A percentile compares a stretch with the other conserved stretches of the same genome.
These are phyloP conservation scores for Ochropleura plecta DNA, from an alignment of 2,888 invertebrate species.

Conservation along the genomic window DNA sequence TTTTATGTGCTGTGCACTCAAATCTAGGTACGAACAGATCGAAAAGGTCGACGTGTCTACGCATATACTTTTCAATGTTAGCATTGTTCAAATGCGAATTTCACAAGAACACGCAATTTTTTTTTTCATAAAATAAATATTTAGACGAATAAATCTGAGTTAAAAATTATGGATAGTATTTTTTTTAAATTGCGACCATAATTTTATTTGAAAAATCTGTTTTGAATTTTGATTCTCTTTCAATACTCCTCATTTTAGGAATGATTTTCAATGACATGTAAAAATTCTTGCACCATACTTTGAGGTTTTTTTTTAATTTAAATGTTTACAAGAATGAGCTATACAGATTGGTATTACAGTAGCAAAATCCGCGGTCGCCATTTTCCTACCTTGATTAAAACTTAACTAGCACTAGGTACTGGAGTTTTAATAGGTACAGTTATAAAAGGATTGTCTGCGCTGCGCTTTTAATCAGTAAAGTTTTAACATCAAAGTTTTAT, in stretches of 20 bases:
- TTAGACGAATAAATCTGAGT: not conserved
- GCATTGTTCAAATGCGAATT: constrained; percentile 12
- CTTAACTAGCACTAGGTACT: not conserved
- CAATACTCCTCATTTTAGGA: not conserved
- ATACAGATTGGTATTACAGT: not conserved
- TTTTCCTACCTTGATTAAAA: constrained; percentile 33
- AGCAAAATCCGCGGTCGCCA: not conserved
- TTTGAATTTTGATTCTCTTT: not conserved
- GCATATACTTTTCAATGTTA: not conserved
- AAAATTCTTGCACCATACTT: not conserved
- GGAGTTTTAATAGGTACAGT: constrained; percentile 1
- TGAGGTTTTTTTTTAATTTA: not conserved
- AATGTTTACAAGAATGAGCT: not conserved
- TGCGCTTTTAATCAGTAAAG: constrained; percentile 31
- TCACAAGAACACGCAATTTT: not conserved
- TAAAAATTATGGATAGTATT: not conserved
- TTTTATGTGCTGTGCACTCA: constrained; percentile 28
- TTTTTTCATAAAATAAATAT: not conserved
- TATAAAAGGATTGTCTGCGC: constrained; percentile 17
- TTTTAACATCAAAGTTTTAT: constrained; percentile 17
- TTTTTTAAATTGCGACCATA: not conserved
- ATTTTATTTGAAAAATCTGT: not conserved
- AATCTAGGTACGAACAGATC: not conserved
- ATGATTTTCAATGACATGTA: not conserved
- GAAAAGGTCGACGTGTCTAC: not conserved